Evolutionary conservation across 2,113 vertebrate genomes (phyloP).

Genomic region (Chiloscyllium plagiosum): DNA sequence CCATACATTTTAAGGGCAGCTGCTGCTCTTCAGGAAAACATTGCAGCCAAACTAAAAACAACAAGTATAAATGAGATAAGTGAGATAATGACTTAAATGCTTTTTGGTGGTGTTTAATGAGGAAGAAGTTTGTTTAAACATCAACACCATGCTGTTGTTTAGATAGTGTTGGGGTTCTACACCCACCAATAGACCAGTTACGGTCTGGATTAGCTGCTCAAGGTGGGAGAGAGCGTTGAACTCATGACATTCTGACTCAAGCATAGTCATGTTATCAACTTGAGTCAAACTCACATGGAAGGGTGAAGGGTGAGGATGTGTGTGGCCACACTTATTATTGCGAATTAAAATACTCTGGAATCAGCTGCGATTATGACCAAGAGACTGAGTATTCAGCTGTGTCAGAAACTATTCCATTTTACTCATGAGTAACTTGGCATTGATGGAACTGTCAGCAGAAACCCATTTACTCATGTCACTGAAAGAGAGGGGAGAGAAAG

Average conservation of each 20-base stretch:
- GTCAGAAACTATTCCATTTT: neutral
- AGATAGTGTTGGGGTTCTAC: neutral
- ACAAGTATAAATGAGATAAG: neutral
- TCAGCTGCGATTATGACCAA: neutral
- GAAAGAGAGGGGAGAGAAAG: neutral
- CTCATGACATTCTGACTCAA: neutral
- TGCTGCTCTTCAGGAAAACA: neutral
- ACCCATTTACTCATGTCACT: neutral
- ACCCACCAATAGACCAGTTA: neutral
- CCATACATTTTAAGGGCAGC: neutral
- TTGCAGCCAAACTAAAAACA: neutral
- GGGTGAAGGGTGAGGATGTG: neutral
- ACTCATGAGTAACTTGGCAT: neutral
- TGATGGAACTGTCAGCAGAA: neutral
- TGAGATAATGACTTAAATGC: neutral
- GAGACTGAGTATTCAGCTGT: neutral
- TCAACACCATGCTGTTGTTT: neutral
- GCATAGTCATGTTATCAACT: neutral
- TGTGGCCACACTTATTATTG: neutral
- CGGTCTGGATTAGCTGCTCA: neutral
- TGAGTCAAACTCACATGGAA: neutral
- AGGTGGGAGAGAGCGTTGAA: neutral
- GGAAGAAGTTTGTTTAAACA: neutral
- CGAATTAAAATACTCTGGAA: neutral
- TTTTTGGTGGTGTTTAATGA: neutral